Base-by-base conservation (phyloP, 2,888 invertebrate species). In the Physocephala rufipes region DNA sequence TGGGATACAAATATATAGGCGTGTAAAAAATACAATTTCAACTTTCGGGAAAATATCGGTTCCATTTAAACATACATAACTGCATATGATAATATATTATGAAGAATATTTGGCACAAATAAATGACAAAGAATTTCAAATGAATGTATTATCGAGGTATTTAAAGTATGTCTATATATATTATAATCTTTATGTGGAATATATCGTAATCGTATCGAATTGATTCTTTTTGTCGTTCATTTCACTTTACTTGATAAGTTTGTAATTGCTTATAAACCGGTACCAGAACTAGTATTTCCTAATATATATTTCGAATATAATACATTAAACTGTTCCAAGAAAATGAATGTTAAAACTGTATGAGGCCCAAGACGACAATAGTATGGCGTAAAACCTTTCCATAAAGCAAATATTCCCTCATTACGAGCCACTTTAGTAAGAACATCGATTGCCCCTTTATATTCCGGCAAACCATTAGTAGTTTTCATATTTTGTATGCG, bases 371-470 rank as follows among this genome's bases (percentile, higher is more conserved):
- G 87, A 15, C 99, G 91, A 70, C 95, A 94, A 87, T 96, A 99
- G 88, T 99, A 99, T 0, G 99, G 98, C 1, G 96, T 91, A 88
- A 99, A 99, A 49, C 98, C 98, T 87, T 97, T 98, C 99, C 99
- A 99, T 12, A 99, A 87, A 0, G 97, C 93, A 72, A 99, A 91
- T 0, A 96, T 87, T 0, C 99, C 99, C 87, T 99, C 99, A 71
- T 93, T 92, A 70, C 89, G 88, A 0, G 96, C 86, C 0, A 97
- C 92, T 82, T 90, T 92, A 0, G 87, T 82, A 49, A 98, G 88
- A 0, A 99, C 98, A 81, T 95, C 93, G 4, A 93, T 62, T 73
- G 91, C 92, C 77, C 92, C 96, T 74, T 84, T 92, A 88, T 93
- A 96, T 84, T 99, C 97, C 1, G 97, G 93, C 0, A 69, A 68